Percentiles rank a stretch among this genome's conserved stretches.
Conservation (phyloP, 1,140 invertebrate species). For the Camponotus vicinus region DNA sequence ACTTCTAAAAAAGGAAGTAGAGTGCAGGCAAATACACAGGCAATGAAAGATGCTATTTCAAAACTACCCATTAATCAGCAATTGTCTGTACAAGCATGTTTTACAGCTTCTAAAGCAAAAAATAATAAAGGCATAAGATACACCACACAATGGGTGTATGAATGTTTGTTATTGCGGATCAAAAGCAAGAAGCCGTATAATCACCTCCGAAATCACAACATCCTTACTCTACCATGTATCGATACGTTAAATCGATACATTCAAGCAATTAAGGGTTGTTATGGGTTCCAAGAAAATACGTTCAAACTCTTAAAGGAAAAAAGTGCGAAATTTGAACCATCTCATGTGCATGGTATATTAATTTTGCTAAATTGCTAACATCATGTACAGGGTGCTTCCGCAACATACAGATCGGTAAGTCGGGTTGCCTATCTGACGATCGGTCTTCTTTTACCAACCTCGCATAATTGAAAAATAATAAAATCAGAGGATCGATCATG, state of each 20-base stretch:
- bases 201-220: background rate
- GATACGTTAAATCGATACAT: background rate
- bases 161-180: background rate
- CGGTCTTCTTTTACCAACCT: too few species aligned
- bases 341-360: background rate
- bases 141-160: background rate
- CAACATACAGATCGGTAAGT: too few species aligned
- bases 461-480: too few species aligned
- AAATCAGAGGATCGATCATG: too few species aligned
- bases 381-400: too few species aligned
- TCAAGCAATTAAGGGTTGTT: background rate
- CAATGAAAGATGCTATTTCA: background rate
- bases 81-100: background rate
- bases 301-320: slow-evolving; percentile 9
- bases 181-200: background rate
- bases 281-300: background rate
- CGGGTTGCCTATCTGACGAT: too few species aligned
- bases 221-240: background rate
- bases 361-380: too few species aligned
- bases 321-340: background rate
- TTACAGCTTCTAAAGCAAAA: background rate
- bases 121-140: background rate
- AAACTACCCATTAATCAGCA: background rate
- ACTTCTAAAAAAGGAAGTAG: background rate
- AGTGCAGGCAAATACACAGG: background rate